These are phyloP conservation scores for Trissolcus japonicus DNA, from an alignment of 2,888 invertebrate species.

Conservation along the genomic window DNA sequence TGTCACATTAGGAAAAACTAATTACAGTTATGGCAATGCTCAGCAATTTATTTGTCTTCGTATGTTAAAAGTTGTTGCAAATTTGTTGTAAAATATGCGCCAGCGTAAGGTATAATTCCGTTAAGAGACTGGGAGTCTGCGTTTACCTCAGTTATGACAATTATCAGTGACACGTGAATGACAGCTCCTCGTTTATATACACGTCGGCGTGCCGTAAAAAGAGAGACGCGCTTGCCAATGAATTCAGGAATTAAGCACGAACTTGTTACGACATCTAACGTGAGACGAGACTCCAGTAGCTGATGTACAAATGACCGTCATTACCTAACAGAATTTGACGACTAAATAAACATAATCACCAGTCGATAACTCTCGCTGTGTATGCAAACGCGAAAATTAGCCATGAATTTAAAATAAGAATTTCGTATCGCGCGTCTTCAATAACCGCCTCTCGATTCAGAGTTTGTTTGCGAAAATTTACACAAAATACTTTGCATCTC, in stretches of 20 bases:
- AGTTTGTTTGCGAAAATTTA: constrained; percentile 37
- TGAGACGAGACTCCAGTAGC: constrained; percentile 44
- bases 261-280: constrained; percentile 50
- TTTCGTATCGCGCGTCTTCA: constrained; percentile 30
- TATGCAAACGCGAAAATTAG: constrained; percentile 33
- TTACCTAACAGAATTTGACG: constrained; percentile 51
- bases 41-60: constrained; percentile 25
- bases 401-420: constrained; percentile 44
- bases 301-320: constrained; percentile 50
- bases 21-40: constrained; percentile 7
- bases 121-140: neutral
- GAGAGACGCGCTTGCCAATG: constrained; percentile 27
- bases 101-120: no score
- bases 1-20: constrained; percentile 25
- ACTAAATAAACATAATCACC: constrained; percentile 50
- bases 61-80: constrained; percentile 2
- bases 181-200: constrained; percentile 40
- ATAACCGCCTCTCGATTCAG: constrained; percentile 24
- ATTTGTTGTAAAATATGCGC: no score
- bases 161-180: constrained; percentile 45
- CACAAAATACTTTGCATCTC: neutral
- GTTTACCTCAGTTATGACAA: constrained; percentile 39
- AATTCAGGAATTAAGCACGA: constrained; percentile 37
- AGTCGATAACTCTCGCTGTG: constrained; percentile 29
- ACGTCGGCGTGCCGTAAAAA: constrained; percentile 12